These are phyloP conservation scores for Syrphus vitripennis DNA, from an alignment of 2,888 invertebrate genomes.

Conservation along the genomic window DNA sequence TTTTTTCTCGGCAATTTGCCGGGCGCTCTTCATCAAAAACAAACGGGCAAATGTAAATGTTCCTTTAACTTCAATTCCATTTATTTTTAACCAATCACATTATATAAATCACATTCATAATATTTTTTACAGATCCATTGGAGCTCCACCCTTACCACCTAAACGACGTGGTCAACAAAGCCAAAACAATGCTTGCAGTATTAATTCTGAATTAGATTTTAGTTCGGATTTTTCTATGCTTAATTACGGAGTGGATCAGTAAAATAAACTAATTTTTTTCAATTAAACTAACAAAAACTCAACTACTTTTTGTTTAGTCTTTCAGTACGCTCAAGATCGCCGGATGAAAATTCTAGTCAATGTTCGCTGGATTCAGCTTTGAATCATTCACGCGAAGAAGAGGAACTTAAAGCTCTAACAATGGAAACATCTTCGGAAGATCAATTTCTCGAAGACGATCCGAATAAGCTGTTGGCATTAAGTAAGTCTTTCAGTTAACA, in stretches of 20 bases:
- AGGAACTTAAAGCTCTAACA: constrained; percentile 85
- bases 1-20: too few species aligned
- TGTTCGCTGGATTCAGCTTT: constrained; percentile 93
- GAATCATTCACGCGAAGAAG: constrained; percentile 92
- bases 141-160: constrained; percentile 90
- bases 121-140: constrained; percentile 76
- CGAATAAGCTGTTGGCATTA: constrained; percentile 76
- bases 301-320: constrained; percentile 79
- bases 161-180: constrained; percentile 84
- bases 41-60: too few species aligned
- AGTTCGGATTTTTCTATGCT: constrained; percentile 83
- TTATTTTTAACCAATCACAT: too few species aligned
- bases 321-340: constrained; percentile 89
- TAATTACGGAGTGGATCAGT: constrained; percentile 86
- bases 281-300: background rate
- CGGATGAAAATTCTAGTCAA: constrained; percentile 87
- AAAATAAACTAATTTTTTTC: constrained; percentile 57
- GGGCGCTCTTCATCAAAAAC: too few species aligned
- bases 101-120: too few species aligned
- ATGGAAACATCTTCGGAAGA: constrained; percentile 82
- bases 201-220: constrained; percentile 78
- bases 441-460: constrained; percentile 76
- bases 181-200: constrained; percentile 80
- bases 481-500: constrained; percentile 75
- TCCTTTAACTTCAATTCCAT: too few species aligned